phyloP scores from a whole-genome alignment of 2,113 vertebrate genomes.

The Hyperopisus bebe region DNA sequence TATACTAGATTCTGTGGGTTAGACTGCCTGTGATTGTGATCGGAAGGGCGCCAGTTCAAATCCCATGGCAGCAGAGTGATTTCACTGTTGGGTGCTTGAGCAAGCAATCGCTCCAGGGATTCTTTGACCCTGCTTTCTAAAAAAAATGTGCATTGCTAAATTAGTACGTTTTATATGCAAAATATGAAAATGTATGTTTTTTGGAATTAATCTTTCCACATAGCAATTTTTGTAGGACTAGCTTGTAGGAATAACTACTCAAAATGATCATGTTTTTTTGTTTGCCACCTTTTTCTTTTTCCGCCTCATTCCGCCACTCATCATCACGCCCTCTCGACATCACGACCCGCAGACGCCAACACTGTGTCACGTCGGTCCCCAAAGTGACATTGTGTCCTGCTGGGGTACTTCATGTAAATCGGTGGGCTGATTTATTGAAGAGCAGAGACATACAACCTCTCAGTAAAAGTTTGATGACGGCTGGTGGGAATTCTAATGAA shows the following conservation, averaged over 20 bases:
- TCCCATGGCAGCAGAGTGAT: background rate
- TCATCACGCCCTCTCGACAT: background rate
- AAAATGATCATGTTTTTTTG: background rate
- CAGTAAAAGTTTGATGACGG: background rate
- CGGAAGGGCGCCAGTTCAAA: background rate
- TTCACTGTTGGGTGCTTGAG: background rate
- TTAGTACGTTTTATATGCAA: background rate
- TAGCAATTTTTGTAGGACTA: background rate
- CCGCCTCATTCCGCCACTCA: background rate
- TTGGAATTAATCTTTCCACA: background rate
- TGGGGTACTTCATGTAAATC: background rate
- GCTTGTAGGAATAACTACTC: background rate
- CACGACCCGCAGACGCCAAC: background rate
- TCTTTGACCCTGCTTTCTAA: background rate
- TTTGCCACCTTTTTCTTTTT: background rate
- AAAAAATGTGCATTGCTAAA: background rate
- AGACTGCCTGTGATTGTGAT: background rate
- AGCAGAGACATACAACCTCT: background rate
- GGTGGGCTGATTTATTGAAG: background rate
- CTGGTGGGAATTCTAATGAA: background rate
- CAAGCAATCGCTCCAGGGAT: background rate
- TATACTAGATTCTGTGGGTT: background rate
- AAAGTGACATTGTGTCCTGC: background rate
- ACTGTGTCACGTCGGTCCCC: background rate
- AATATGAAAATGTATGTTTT: background rate